Conservation (phyloP, 2,797 vertebrate genomes). For the Aulostomus chinensis region DNA sequence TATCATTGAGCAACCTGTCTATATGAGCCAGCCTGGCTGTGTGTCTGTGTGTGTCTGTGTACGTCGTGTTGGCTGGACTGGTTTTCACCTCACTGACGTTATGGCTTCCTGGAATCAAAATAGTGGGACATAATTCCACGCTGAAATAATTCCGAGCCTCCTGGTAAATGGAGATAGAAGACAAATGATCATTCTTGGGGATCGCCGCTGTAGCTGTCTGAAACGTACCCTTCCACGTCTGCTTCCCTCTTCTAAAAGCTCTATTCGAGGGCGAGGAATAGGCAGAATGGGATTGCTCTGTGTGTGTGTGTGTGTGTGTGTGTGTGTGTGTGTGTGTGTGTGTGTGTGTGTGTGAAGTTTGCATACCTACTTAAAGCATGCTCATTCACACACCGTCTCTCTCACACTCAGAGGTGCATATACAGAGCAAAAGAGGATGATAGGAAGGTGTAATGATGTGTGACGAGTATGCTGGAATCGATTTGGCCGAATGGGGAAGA, state of each 20-base stretch:
- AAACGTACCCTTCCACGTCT: constrained; percentile 19
- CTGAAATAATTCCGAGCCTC: constrained; percentile 49
- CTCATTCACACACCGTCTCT: constrained; percentile 10
- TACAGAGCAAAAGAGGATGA: constrained; percentile 48
- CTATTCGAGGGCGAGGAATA: constrained; percentile 6
- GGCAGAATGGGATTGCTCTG: background rate
- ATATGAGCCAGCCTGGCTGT: constrained; percentile 55
- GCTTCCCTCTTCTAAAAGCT: constrained; percentile 28
- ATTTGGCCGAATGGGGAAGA: constrained; percentile 48
- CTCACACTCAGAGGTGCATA: constrained; percentile 15
- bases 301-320: too few relatives aligned
- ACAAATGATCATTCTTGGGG: constrained; percentile 37
- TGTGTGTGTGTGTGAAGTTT: constrained; percentile 35
- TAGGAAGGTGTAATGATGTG: constrained; percentile 65
- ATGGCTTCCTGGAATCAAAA: constrained; percentile 53
- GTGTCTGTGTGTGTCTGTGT: constrained; percentile 14
- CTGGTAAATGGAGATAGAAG: constrained; percentile 52
- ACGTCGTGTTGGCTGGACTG: constrained; percentile 36
- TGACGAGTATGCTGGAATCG: constrained; percentile 61
- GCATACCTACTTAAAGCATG: constrained; percentile 35
- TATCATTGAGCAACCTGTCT: constrained; percentile 79
- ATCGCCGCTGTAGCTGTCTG: constrained; percentile 15
- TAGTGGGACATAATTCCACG: constrained; percentile 46
- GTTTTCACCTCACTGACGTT: constrained; percentile 61
- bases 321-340: too few relatives aligned